These are phyloP conservation scores for Aproaerema taeniolella DNA, from an alignment of 2,888 invertebrate genomes.

Conservation along the genomic window DNA sequence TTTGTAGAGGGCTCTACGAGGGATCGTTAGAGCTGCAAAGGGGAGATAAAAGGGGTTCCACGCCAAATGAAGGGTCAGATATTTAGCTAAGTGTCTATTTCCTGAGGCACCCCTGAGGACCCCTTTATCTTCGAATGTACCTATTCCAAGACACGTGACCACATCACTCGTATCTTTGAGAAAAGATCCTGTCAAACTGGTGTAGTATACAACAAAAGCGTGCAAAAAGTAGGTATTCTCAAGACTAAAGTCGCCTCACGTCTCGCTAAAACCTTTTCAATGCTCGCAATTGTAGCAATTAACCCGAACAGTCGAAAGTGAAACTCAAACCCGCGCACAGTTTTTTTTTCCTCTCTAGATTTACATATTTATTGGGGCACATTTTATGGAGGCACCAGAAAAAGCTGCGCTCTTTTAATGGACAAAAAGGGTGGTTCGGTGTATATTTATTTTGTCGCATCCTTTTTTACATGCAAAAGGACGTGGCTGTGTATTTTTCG, in stretches of 20 bases:
- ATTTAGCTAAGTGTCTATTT: constrained; percentile 9
- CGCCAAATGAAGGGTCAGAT: constrained; percentile 12
- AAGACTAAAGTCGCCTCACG: constrained; percentile 52
- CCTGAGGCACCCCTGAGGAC: constrained; percentile 5
- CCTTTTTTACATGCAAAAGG: constrained; percentile 74
- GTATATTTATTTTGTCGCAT: constrained; percentile 77
- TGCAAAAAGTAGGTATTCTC: constrained; percentile 1
- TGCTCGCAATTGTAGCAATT: constrained; percentile 63
- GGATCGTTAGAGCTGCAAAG: constrained; percentile 16
- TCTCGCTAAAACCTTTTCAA: constrained; percentile 37
- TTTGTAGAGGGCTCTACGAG: constrained; percentile 10
- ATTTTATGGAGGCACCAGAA: constrained; percentile 71
- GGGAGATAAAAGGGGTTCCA: constrained; percentile 33
- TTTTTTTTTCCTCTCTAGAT: constrained; percentile 60
- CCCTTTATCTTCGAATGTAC: constrained; percentile 1
- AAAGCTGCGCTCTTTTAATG: constrained; percentile 71
- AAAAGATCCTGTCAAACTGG: neutral
- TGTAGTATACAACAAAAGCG: neutral
- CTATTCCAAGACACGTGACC: neutral
- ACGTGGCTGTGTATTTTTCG: constrained; percentile 66
- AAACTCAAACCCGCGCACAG: constrained; percentile 54
- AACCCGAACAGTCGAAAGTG: constrained; percentile 64
- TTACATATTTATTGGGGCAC: constrained; percentile 78
- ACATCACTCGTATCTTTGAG: neutral
- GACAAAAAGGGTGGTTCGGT: constrained; percentile 74